Conservation (phyloP, 1,140 invertebrate species). For the Bombus terrestris region DNA sequence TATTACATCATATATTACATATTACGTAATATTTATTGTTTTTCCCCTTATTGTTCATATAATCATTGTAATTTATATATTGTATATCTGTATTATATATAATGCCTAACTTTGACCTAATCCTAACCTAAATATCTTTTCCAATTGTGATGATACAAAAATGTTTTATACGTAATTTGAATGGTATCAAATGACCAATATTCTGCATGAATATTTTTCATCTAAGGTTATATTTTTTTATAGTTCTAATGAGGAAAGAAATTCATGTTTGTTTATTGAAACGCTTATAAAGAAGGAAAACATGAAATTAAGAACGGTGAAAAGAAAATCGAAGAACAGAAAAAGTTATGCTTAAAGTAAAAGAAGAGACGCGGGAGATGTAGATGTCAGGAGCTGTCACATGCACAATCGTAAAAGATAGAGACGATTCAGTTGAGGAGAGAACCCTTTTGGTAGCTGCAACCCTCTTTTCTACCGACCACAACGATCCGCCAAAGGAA, state of each 20-base stretch:
- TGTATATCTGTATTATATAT: too few species aligned
- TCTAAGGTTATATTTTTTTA: too few species aligned
- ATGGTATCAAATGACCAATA: too few species aligned
- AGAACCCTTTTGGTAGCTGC: slow-evolving; percentile 38
- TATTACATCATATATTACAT: too few species aligned
- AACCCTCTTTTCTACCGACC: slow-evolving; percentile 16
- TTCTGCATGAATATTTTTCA: too few species aligned
- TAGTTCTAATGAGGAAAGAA: neutral
- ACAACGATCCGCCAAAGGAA: slow-evolving; percentile 46
- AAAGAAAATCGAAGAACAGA: neutral
- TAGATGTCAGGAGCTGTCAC: slow-evolving; percentile 45
- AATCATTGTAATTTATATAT: too few species aligned
- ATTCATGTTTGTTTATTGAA: neutral
- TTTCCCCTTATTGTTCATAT: too few species aligned
- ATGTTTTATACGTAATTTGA: too few species aligned
- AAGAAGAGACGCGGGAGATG: neutral
- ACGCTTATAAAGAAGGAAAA: neutral
- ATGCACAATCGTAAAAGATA: slow-evolving; percentile 53
- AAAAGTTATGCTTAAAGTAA: slow-evolving; percentile 12
- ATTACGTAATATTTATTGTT: too few species aligned
- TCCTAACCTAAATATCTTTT: too few species aligned
- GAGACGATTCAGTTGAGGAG: slow-evolving; percentile 28
- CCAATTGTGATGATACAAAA: too few species aligned
- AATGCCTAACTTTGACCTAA: too few species aligned
- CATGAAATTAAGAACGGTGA: neutral